A percentile compares a stretch with the other conserved stretches of the same genome.
Evolutionary conservation across 2,113 vertebrate species (phyloP).

Genomic region (Dasypus novemcinctus): DNA sequence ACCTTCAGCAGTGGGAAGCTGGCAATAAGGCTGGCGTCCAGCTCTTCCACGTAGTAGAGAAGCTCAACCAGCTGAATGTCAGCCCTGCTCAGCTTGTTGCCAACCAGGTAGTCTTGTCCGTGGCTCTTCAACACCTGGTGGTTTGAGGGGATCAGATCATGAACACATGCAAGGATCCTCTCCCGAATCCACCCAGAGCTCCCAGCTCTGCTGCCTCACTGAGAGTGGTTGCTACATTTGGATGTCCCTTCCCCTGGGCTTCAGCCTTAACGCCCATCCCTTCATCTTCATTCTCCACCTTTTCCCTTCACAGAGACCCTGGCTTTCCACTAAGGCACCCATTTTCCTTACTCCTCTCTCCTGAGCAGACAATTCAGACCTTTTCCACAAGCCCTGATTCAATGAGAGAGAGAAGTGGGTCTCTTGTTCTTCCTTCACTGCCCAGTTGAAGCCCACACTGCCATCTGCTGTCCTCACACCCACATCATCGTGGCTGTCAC

Average conservation of each 20-base stretch:
- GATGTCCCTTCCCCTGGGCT: background rate
- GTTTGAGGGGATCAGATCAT: background rate
- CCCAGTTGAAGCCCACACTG: background rate
- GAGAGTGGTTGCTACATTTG: background rate
- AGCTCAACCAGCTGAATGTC: slow-evolving; percentile 90
- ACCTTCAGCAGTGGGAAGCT: slow-evolving; percentile 90
- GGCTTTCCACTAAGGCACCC: background rate
- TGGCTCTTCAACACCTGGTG: slow-evolving; percentile 82
- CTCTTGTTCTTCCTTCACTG: background rate
- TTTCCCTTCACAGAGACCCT: background rate
- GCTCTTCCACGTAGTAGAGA: slow-evolving; percentile 88
- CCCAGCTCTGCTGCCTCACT: background rate
- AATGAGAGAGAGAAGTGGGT: background rate
- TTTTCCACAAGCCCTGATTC: background rate
- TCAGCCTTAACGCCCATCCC: background rate
- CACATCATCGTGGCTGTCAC: background rate
- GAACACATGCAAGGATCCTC: background rate
- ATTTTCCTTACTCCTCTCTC: background rate
- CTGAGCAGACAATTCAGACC: background rate
- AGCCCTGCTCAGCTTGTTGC: slow-evolving; percentile 87
- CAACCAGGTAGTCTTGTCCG: slow-evolving; percentile 86
- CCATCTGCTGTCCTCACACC: background rate
- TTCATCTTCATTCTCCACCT: background rate
- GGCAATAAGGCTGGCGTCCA: slow-evolving; percentile 79
- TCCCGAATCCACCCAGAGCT: background rate